These are phyloP conservation scores for Tapirus indicus DNA, from an alignment of 2,797 vertebrate genomes.

Conservation along the genomic window DNA sequence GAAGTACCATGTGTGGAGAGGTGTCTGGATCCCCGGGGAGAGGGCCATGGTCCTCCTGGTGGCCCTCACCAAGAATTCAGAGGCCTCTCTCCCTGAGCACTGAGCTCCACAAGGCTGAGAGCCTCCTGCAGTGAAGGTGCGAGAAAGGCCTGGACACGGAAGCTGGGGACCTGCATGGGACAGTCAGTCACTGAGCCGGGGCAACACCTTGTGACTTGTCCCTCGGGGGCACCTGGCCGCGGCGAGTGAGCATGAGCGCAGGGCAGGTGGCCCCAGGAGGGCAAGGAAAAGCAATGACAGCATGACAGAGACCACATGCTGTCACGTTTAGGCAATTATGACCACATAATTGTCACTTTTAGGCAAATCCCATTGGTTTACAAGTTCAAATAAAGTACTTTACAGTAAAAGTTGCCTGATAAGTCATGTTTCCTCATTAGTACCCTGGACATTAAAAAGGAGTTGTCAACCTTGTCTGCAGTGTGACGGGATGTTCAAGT, in stretches of 20 bases:
- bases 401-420: not conserved
- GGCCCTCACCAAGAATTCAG: not conserved
- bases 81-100: not conserved
- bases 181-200: not conserved
- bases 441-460: not conserved
- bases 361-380: not conserved
- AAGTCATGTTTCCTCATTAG: not conserved
- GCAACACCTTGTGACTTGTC: not conserved
- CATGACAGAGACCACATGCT: not conserved
- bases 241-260: not conserved
- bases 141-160: not conserved
- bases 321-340: no score
- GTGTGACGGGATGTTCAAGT: not conserved
- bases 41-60: not conserved
- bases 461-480: not conserved
- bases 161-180: not conserved
- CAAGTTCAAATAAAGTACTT: slow-evolving; percentile 4
- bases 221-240: accelerated
- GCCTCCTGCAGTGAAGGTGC: not conserved
- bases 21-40: not conserved
- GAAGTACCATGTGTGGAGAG: not conserved
- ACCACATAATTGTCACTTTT: not conserved
- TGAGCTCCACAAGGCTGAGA: not conserved
- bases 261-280: not conserved
- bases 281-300: not conserved